A percentile compares a stretch with the other conserved stretches of the same genome.
Evolutionary conservation across 2,113 vertebrate genomes (phyloP).

Genomic region (Sinocyclocheilus anophthalmus): DNA sequence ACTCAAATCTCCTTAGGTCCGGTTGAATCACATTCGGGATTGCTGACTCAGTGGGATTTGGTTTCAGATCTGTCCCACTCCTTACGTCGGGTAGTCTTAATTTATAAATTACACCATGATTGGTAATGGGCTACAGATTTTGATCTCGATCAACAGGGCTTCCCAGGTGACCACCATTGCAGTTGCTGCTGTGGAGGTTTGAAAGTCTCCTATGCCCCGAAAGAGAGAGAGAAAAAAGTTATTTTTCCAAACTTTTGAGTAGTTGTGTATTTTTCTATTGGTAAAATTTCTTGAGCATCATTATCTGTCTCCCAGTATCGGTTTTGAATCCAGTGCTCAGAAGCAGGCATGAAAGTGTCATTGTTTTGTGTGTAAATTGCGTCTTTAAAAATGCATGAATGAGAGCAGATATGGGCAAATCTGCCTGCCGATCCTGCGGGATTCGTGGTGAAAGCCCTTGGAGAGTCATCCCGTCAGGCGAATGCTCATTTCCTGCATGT

Average conservation of each 20-base stretch:
- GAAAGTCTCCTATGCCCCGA: neutral
- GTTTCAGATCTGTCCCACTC: conserved; percentile 26
- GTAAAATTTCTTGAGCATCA: neutral
- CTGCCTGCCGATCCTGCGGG: neutral
- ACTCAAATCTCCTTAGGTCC: conserved; percentile 19
- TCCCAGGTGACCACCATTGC: neutral
- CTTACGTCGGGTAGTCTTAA: neutral
- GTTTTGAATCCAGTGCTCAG: neutral
- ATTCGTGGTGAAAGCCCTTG: neutral
- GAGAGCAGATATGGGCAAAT: conserved; percentile 9
- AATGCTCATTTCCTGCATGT: conserved; percentile 19
- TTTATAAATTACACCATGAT: conserved; percentile 15
- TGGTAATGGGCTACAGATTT: conserved; percentile 9
- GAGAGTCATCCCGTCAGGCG: neutral
- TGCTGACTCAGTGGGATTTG: conserved; percentile 31
- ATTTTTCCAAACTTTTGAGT: too few species aligned
- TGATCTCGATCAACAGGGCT: neutral
- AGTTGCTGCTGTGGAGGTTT: neutral
- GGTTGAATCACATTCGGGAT: conserved; percentile 30
- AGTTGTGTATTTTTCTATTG: neutral
- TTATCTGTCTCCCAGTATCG: neutral
- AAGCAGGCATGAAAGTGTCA: neutral
- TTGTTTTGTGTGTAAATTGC: conserved; percentile 11
- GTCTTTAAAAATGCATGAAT: conserved; percentile 43
- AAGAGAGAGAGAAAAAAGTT: neutral